These are phyloP conservation scores for Drosophila hamatofila DNA, from an alignment of 2,888 invertebrate genomes.

Conservation along the genomic window DNA sequence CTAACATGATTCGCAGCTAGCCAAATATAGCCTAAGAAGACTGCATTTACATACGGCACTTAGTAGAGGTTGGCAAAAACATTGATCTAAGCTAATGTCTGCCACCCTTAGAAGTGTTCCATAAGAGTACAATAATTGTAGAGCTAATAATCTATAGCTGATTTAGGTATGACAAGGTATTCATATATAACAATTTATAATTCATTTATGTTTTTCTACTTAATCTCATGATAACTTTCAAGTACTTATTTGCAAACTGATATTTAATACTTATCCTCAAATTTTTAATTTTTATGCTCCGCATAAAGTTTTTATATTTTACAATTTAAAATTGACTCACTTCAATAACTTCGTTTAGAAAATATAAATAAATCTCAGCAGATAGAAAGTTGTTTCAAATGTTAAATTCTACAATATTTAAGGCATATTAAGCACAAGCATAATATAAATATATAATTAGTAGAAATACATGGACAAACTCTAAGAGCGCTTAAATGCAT, in stretches of 20 bases:
- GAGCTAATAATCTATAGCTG: neutral
- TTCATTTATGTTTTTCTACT: neutral
- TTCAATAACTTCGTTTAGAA: neutral
- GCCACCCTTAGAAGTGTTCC: neutral
- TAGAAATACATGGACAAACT: too few species aligned
- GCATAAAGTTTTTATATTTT: too few species aligned
- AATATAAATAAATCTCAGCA: neutral
- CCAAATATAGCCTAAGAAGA: constrained; percentile 27
- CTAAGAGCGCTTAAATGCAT: too few species aligned
- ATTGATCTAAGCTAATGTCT: neutral
- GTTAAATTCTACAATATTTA: too few species aligned
- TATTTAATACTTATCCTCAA: too few species aligned
- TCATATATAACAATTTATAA: neutral
- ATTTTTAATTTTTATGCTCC: too few species aligned
- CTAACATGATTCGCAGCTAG: constrained; percentile 50
- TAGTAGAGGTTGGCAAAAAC: neutral
- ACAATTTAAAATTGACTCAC: too few species aligned
- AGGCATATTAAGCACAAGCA: too few species aligned
- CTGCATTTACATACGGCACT: neutral
- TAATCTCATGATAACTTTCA: neutral
- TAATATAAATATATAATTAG: too few species aligned
- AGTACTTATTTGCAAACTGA: too few species aligned
- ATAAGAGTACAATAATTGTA: neutral
- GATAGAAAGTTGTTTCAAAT: too few species aligned
- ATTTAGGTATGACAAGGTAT: neutral